Evolutionary conservation across 92 coral and sea anemone species (phyloP), one percentile per base, ranked within the genome.

Genomic region (Bergia puertoricense): DNA sequence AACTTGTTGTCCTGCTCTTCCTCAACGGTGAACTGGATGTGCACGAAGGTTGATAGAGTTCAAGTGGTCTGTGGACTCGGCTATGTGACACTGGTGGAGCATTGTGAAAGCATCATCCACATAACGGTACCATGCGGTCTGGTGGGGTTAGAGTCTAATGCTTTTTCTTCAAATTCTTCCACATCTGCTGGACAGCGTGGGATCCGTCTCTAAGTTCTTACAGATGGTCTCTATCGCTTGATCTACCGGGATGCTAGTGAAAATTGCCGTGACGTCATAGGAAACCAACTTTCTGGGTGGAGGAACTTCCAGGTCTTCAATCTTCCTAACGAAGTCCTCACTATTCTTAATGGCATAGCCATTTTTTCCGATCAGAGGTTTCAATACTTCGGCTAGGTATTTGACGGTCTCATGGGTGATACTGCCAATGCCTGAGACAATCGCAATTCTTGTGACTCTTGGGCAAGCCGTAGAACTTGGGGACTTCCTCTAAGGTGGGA

Each of bases 391-490:
- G 30, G 86, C 86, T 22, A 88, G 79, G 85, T 41, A 88, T 69
- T 88, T 88, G 85, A 79, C 85, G 18, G 85, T 80, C 15, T 88
- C 46, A 59, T 88, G 72, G 79, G 39, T 79, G 37, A 88, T 71
- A 39, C 86, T 30, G 30, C 30, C 30, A 30, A 30, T 30, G 30
- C 30, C 30, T 30, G 30, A 30, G 30, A 30, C 30, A 30, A 30
- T 88, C 15, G 77, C 90, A 88, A 79, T 79, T 44, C 90, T 79
- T 13, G 79, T 77, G 11, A 88, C 90, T 86, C 83, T 86, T 76
- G 83, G 89, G 89, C 22, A 86, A 83, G 41, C 89, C 89, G 89
- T 30, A 30, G 30, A 30, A 30, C 30, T 30, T 30, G 30, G 30
- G 30, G 30, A 30, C 30, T 30, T 30, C 30, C 30, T 30, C 30